phyloP scores from a whole-genome alignment of 2,797 vertebrate species.

The Salmo trutta region DNA sequence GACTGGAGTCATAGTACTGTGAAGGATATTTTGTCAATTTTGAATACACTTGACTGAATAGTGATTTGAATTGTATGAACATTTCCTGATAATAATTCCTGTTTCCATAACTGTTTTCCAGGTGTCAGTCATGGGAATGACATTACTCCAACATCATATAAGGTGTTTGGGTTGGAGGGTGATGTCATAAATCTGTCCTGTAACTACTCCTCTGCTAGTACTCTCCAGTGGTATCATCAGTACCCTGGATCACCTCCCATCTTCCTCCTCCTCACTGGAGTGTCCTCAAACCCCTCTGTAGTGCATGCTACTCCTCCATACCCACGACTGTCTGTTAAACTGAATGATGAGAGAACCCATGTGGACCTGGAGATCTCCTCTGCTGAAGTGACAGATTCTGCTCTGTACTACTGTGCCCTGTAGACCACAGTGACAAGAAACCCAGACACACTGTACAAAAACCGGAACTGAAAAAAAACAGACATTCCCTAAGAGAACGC shows the following conservation, averaged over 20 bases:
- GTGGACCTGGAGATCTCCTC: conserved; percentile 26
- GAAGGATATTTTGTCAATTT: no score
- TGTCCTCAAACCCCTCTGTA: neutral
- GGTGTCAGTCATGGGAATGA: neutral
- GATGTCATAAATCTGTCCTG: conserved; percentile 10
- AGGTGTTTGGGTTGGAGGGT: neutral
- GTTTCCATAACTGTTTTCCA: neutral
- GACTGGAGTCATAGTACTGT: no score
- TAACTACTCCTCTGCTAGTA: neutral
- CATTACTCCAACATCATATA: neutral
- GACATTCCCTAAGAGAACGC: no score
- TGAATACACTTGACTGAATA: no score
- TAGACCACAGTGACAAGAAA: no score
- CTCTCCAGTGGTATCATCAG: conserved; percentile 25
- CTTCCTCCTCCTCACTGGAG: neutral
- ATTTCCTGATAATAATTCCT: no score
- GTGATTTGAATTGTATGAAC: no score
- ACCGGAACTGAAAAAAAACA: neutral
- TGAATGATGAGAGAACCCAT: neutral
- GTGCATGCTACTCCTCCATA: no score
- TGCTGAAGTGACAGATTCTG: conserved; percentile 1
- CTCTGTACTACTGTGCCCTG: no score
- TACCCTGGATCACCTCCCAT: conserved; percentile 3
- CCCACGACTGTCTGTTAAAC: neutral
- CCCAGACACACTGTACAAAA: conserved; percentile 10